These are phyloP conservation scores for Tenebrosternarchus preto DNA, from an alignment of 2,113 vertebrate genomes.

Conservation along the genomic window DNA sequence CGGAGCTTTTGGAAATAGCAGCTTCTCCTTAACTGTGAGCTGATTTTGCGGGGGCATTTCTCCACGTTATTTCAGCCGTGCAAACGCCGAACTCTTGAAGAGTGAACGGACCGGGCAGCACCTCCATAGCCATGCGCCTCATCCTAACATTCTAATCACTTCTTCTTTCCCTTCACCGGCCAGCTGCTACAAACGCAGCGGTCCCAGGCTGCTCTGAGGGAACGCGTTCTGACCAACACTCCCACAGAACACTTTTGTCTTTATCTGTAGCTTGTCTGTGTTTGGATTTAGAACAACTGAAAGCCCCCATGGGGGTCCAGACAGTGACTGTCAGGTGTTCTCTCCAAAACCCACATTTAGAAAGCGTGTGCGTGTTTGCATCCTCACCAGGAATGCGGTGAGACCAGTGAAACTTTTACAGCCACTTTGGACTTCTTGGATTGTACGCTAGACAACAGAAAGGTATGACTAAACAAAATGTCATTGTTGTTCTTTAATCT, in stretches of 20 bases:
- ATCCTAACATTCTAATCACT: constrained; percentile 33
- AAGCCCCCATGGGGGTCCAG: constrained; percentile 63
- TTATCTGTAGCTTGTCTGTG: constrained; percentile 71
- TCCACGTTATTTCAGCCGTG: not conserved
- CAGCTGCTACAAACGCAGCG: constrained; percentile 58
- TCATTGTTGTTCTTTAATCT: not conserved
- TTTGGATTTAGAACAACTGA: constrained; percentile 74
- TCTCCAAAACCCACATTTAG: constrained; percentile 40
- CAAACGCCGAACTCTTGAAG: constrained; percentile 32
- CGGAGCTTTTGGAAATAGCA: constrained; percentile 3
- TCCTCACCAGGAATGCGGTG: not conserved
- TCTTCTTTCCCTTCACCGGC: constrained; percentile 42
- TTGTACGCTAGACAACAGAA: constrained; percentile 1
- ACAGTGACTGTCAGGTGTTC: constrained; percentile 61
- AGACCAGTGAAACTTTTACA: constrained; percentile 19
- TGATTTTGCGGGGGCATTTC: not conserved
- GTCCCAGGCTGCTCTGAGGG: constrained; percentile 44
- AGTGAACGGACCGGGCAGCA: not conserved
- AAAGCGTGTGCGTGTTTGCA: constrained; percentile 19
- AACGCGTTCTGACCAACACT: constrained; percentile 66
- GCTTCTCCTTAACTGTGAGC: not conserved
- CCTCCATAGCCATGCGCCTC: not conserved
- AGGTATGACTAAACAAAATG: constrained; percentile 8
- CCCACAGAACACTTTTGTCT: constrained; percentile 66
- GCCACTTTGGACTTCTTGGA: not conserved